phyloP scores from a whole-genome alignment of 2,797 vertebrate species.

The Sebastes oblongus region DNA sequence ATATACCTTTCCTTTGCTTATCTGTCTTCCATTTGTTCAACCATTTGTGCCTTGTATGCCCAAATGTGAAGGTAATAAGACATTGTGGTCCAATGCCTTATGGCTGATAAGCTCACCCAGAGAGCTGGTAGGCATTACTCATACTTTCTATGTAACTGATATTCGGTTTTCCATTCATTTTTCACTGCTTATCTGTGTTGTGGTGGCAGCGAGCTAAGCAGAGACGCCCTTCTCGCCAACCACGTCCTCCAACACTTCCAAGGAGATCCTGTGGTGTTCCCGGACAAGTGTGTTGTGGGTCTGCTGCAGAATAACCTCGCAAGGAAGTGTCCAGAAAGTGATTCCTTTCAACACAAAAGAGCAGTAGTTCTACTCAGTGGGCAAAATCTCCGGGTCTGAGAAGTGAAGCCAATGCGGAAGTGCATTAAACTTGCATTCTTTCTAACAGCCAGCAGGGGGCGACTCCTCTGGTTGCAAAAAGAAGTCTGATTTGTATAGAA shows the following conservation, averaged over 20 bases:
- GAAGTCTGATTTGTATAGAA: too few relatives aligned
- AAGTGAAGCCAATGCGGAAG: not conserved
- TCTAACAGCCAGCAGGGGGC: too few relatives aligned
- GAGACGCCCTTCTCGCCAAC: constrained; percentile 7
- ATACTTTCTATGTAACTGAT: constrained; percentile 47
- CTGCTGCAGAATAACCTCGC: not conserved
- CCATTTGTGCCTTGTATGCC: constrained; percentile 40
- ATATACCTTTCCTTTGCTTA: constrained; percentile 57
- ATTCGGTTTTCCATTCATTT: constrained; percentile 47
- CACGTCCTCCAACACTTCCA: not conserved
- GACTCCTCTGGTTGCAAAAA: too few relatives aligned
- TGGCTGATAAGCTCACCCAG: constrained; percentile 61
- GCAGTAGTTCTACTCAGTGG: not conserved
- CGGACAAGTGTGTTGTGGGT: not conserved
- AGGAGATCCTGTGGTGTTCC: not conserved
- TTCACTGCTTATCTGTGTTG: constrained; percentile 43
- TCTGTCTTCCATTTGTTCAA: constrained; percentile 63
- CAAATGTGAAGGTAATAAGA: constrained; percentile 58
- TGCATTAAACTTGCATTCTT: too few relatives aligned
- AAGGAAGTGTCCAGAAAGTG: not conserved
- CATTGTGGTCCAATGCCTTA: constrained; percentile 50
- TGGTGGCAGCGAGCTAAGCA: constrained; percentile 5
- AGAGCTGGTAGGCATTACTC: constrained; percentile 34
- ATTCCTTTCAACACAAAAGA: not conserved
- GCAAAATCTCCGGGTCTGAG: not conserved